phyloP scores from a whole-genome alignment of 2,797 vertebrate genomes.

The Etheostoma nigrum region DNA sequence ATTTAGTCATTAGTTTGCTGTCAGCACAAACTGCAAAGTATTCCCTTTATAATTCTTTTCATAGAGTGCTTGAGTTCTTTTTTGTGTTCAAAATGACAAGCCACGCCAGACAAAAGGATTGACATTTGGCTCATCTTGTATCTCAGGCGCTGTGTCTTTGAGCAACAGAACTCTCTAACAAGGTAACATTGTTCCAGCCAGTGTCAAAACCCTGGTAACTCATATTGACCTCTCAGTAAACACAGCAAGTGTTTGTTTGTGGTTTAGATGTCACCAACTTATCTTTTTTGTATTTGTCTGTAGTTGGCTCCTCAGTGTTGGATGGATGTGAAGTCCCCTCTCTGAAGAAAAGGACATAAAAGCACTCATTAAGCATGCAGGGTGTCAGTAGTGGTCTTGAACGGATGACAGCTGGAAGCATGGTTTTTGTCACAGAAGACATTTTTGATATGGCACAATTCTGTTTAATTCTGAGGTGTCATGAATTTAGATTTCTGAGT shows the following conservation, averaged over 20 bases:
- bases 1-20: slow-evolving; percentile 54
- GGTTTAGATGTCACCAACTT: neutral
- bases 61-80: slow-evolving; percentile 37
- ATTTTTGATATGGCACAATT: slow-evolving; percentile 1
- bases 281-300: neutral
- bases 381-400: slow-evolving; percentile 13
- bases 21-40: slow-evolving; percentile 44
- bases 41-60: slow-evolving; percentile 54
- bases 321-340: neutral
- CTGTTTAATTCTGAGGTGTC: too few relatives aligned
- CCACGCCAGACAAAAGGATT: slow-evolving; percentile 50
- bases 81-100: slow-evolving; percentile 48
- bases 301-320: neutral
- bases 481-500: too few relatives aligned
- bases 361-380: slow-evolving; percentile 1
- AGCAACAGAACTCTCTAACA: slow-evolving; percentile 47
- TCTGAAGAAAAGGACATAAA: neutral
- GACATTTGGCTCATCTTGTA: slow-evolving; percentile 31
- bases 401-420: neutral
- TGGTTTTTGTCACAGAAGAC: neutral
- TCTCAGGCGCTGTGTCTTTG: slow-evolving; percentile 33
- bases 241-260: slow-evolving; percentile 17
- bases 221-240: slow-evolving; percentile 28
- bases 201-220: slow-evolving; percentile 21
- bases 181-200: slow-evolving; percentile 22